A percentile compares a stretch with the other conserved stretches of the same genome.
Evolutionary conservation across 2,113 vertebrate species (phyloP).

Genomic region (Oryzias woworae): DNA sequence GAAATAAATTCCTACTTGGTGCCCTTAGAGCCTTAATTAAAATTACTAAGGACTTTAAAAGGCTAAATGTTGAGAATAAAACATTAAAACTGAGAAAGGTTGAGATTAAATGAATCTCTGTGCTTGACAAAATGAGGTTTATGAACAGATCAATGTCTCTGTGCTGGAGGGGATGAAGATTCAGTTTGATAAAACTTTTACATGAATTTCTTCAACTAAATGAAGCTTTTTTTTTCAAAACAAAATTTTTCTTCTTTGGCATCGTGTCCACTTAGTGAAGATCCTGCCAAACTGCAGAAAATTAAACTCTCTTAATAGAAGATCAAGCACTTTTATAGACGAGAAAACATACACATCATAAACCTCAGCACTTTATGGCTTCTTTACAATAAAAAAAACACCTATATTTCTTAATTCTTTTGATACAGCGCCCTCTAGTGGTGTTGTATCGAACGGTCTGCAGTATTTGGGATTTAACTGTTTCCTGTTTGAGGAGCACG

Average conservation of each 20-base stretch:
- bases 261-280: conserved; percentile 8
- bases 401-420: conserved; percentile 14
- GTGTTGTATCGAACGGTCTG: conserved; percentile 29
- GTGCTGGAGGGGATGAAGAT: too few species aligned
- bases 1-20: conserved; percentile 1
- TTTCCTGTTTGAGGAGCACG: conserved; percentile 46
- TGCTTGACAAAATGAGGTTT: too few species aligned
- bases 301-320: conserved; percentile 6
- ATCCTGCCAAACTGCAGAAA: conserved; percentile 15
- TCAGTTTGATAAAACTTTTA: background rate
- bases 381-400: conserved; percentile 27
- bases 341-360: conserved; percentile 4
- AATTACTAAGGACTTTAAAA: background rate
- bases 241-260: conserved; percentile 34
- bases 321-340: conserved; percentile 16
- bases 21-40: background rate
- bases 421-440: conserved; percentile 64
- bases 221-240: conserved; percentile 7
- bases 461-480: conserved; percentile 28
- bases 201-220: background rate
- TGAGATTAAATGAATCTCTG: too few species aligned
- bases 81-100: too few species aligned
- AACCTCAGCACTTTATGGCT: conserved; percentile 9
- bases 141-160: too few species aligned
- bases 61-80: background rate